phyloP scores from a whole-genome alignment of 2,888 invertebrate species.

The Eurytoma californica region DNA sequence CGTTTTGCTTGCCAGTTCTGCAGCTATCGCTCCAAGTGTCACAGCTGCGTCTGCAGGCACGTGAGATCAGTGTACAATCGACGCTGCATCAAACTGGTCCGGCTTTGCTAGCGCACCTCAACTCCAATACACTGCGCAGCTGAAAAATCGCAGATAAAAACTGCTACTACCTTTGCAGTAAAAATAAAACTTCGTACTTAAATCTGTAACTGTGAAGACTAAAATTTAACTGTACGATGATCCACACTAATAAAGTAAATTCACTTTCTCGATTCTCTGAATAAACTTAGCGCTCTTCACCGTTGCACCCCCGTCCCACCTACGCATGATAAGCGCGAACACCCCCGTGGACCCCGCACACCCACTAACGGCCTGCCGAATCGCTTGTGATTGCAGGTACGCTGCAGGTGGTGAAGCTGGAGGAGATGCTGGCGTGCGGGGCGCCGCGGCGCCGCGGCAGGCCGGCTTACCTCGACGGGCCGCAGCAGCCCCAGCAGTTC shows the following conservation, averaged over 20 bases:
- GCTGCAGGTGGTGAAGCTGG: background rate
- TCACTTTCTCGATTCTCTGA: too few relatives aligned
- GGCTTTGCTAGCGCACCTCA: too few relatives aligned
- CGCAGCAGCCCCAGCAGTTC: background rate
- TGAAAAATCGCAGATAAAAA: too few relatives aligned
- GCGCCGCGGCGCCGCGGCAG: background rate
- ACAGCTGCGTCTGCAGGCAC: constrained; percentile 69
- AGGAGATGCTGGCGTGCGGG: background rate
- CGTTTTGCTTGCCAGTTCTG: constrained; percentile 72
- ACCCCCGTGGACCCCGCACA: background rate
- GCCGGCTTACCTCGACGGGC: background rate
- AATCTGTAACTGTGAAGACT: too few relatives aligned
- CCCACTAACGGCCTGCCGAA: background rate
- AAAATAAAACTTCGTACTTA: too few relatives aligned
- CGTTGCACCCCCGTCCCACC: background rate
- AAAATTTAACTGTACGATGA: too few relatives aligned
- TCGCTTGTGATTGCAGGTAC: background rate
- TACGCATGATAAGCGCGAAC: background rate
- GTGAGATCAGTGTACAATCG: constrained; percentile 42
- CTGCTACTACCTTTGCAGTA: too few relatives aligned
- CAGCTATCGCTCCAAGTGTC: constrained; percentile 68
- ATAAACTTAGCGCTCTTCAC: too few relatives aligned
- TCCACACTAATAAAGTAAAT: too few relatives aligned
- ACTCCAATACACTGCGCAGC: too few relatives aligned
- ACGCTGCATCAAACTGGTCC: too few relatives aligned